These are phyloP conservation scores for Macroglossus sobrinus DNA, from an alignment of 2,113 vertebrate genomes.

Conservation along the genomic window DNA sequence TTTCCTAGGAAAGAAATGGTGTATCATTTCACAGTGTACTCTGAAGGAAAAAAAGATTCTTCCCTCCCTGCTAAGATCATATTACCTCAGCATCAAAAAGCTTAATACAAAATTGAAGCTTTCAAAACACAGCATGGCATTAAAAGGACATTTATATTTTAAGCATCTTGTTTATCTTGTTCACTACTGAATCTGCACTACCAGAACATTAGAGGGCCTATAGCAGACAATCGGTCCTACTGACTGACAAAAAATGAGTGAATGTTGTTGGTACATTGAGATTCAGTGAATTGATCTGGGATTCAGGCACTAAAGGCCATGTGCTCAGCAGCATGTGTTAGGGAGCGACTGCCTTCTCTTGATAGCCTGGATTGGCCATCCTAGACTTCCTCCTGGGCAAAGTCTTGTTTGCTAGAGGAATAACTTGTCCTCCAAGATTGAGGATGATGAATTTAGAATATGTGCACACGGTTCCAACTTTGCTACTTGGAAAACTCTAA, in stretches of 20 bases:
- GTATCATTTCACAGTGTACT: slow-evolving; percentile 76
- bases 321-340: neutral
- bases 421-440: neutral
- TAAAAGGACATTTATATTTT: slow-evolving; percentile 51
- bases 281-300: neutral
- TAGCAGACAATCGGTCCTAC: neutral
- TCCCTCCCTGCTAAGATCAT: slow-evolving; percentile 55
- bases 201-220: neutral
- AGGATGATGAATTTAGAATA: neutral
- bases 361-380: neutral
- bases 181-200: neutral
- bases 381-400: neutral
- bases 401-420: neutral
- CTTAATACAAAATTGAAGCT: slow-evolving; percentile 55
- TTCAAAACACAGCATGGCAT: slow-evolving; percentile 8
- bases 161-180: neutral
- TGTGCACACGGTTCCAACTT: neutral
- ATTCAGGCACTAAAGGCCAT: neutral
- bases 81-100: slow-evolving; percentile 70
- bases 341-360: neutral
- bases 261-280: neutral
- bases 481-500: neutral
- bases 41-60: slow-evolving; percentile 71
- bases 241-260: neutral
- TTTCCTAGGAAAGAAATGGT: slow-evolving; percentile 76